Evolutionary conservation across 2,797 vertebrate genomes (phyloP).

Genomic region (Sphaeramia orbicularis): DNA sequence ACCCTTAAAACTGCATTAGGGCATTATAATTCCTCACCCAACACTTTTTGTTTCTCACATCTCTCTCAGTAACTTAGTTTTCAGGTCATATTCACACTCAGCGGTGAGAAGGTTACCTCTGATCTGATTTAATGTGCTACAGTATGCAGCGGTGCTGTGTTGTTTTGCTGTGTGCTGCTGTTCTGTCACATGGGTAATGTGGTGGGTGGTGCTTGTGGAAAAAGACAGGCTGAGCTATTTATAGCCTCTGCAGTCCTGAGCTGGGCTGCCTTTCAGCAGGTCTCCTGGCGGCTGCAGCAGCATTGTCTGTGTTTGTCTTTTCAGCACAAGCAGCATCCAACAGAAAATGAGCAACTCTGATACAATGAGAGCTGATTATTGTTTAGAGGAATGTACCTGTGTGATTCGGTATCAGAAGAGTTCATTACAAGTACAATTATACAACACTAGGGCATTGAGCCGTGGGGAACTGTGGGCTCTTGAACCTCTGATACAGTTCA

Average conservation of each 20-base stretch:
- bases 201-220: slow-evolving; percentile 69
- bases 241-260: slow-evolving; percentile 78
- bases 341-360: slow-evolving; percentile 14
- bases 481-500: too few relatives aligned
- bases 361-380: too few relatives aligned
- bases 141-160: slow-evolving; percentile 44
- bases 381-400: too few relatives aligned
- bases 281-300: slow-evolving; percentile 63
- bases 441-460: too few relatives aligned
- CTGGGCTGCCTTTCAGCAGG: slow-evolving; percentile 65
- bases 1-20: too few relatives aligned
- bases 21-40: neutral
- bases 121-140: slow-evolving; percentile 23
- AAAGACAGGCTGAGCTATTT: slow-evolving; percentile 73
- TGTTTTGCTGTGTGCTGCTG: slow-evolving; percentile 67
- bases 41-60: neutral
- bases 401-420: too few relatives aligned
- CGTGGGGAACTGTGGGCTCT: too few relatives aligned
- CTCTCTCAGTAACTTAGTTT: slow-evolving; percentile 4
- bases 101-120: slow-evolving; percentile 11
- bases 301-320: slow-evolving; percentile 41
- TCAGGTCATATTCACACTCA: neutral
- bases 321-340: slow-evolving; percentile 21
- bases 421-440: too few relatives aligned
- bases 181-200: slow-evolving; percentile 61